Evolutionary conservation across 1,140 invertebrate genomes (phyloP), one percentile per base, ranked within the genome.

Genomic region (Telenomus remus): DNA sequence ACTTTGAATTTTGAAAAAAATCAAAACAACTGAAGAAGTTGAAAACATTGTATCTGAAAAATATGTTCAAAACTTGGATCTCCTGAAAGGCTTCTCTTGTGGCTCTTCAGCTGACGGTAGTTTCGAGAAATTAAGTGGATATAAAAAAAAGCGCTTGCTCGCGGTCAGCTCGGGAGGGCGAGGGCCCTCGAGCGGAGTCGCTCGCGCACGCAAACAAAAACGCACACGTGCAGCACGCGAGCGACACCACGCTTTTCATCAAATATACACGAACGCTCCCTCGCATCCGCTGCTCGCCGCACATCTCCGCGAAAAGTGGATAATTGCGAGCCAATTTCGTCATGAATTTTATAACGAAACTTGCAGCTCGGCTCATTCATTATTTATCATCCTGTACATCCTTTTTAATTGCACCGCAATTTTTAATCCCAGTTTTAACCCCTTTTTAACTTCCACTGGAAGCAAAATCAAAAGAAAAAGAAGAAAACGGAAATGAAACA

Each of bases 301-400:
- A 4, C 51, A 34, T 65, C 61, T 42, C 19, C 9, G 42, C 48
- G 34, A 60, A 69, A 53, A 59, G 55, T 53, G 56, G 55, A 69
- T 60, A 69, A 69, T 60, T 53, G 34, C 43, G 39, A 13, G 15
- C 27, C 55, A 60, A 54, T 69, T 69, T 50, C 8, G 12, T 60
- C 65, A 69, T 69, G 42, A 51, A 69, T 69, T 69, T 69, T 69
- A 47, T 54, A 69, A 47, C 49, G 34, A 59, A 51, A 2, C 35
- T 59, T 39, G 27, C 48, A n/a, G 47, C 55, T 59, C 13, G 34
- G 37, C 3, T 39, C 47, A 10, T 46, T 53, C 47, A 59, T 69
- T 69, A 57, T 68, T 68, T 43, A 51, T 12, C 35, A 33, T 10
- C 43, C 19, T 19, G 27, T 8, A 35, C 48, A 15, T 27, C 48